Base-by-base conservation (phyloP, 2,113 vertebrate genomes). In the Cyprinodon brontotheroides region DNA sequence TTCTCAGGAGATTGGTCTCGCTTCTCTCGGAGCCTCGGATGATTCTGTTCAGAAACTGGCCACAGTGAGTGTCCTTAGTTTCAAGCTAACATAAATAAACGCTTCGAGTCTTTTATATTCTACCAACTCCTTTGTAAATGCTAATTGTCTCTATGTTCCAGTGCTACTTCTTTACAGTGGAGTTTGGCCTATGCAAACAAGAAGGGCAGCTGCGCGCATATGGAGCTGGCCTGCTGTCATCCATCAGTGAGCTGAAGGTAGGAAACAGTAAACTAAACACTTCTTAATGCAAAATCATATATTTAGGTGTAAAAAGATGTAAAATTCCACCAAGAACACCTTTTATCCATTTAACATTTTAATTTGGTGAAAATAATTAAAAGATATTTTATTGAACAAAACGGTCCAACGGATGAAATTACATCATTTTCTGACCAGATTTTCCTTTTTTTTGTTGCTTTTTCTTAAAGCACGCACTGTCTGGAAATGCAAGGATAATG, bases 121-220 rank as follows among this genome's bases (percentile, higher is more conserved):
- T 48, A n/a, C 36, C 2, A 39, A 29, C 40, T 62, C 22, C 57
- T 4, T 72, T 72, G 15, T n/a, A 8, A 48, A 45, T 17, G 12
- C 15, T 62, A 3, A 11, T 66, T 5, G 4, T 22, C 70, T 38
- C 57, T 77, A 8, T 70, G 87, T 50, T 89, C 65, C 91, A 99
- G 98, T 99, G 98, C 87, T 99, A 99, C 82, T 99, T 99, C 92
- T 99, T 99, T 80, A 99, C 98, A 0, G 97, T 99, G 90, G 98
- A 99, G 91, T 99, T 99, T 87, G 98, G 98, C 62, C 91, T 99
- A 84, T 99, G 97, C 91, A 99, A 98, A 88, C 97, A 99, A 86
- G 97, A 99, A 61, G 98, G 97, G 13, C 93, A 96, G 76, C 90
- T 99, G 47, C 93, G 96, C 89, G 98, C 96, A 37, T 99, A 98